These are phyloP conservation scores for Eunapius fragilis DNA, from an alignment of 37 sponge, comb jelly and placozoan species.

Conservation along the genomic window DNA sequence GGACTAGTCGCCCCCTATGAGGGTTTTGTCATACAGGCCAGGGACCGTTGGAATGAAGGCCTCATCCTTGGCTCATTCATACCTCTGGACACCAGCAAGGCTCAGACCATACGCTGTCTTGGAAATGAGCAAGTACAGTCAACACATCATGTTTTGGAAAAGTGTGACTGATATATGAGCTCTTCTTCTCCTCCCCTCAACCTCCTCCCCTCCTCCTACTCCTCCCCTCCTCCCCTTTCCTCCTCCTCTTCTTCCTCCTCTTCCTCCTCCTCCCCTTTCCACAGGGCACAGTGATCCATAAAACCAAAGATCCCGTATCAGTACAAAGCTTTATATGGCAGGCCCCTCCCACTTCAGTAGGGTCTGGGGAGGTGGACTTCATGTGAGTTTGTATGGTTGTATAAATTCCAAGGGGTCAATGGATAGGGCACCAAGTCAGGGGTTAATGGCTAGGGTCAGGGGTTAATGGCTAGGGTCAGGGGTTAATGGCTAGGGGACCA, in stretches of 20 bases:
- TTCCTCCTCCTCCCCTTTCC: background rate
- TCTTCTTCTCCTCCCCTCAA: no score
- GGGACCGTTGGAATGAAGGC: background rate
- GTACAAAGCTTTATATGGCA: background rate
- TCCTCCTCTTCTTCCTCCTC: background rate
- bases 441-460: no score
- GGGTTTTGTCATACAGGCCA: background rate
- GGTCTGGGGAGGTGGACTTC: background rate
- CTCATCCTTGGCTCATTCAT: background rate
- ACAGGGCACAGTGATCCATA: background rate
- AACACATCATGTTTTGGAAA: background rate
- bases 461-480: no score
- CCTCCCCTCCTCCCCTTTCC: background rate
- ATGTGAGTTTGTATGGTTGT: background rate
- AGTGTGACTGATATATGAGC: background rate
- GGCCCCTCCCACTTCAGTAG: background rate
- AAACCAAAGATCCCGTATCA: background rate
- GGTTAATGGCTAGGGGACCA: no score
- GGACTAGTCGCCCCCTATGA: background rate
- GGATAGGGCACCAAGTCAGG: no score
- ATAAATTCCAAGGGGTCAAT: no score
- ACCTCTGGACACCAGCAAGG: background rate
- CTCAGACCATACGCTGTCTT: background rate
- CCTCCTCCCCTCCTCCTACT: background rate
- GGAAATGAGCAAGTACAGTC: background rate